phyloP scores from a whole-genome alignment of 2,888 invertebrate genomes.

The Volucella bombylans region DNA sequence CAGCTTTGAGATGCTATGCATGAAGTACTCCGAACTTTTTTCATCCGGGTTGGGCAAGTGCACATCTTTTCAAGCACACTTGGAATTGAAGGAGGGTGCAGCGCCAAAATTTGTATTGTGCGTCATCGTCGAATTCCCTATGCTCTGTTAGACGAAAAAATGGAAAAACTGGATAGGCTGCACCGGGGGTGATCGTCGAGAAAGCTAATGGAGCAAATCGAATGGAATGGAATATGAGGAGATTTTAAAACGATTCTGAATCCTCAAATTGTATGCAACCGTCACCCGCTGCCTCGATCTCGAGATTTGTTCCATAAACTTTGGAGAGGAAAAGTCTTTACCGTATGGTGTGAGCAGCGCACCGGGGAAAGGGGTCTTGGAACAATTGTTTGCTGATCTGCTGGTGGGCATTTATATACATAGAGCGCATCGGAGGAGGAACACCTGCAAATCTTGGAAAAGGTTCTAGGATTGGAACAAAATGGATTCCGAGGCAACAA shows the following conservation, averaged over 20 bases:
- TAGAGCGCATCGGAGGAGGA: no score
- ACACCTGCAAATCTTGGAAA: no score
- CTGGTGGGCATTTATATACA: no score
- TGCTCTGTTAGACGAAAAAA: conserved; percentile 3
- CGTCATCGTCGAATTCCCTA: conserved; percentile 27
- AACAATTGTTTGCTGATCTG: conserved; percentile 17
- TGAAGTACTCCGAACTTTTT: neutral
- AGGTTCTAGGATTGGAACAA: no score
- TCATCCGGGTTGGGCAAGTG: neutral
- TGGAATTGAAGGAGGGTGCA: conserved; percentile 17
- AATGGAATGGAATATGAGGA: neutral
- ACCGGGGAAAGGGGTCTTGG: conserved; percentile 8
- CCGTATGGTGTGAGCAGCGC: neutral
- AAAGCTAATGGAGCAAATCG: neutral
- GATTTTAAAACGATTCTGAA: neutral
- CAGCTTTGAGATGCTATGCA: no score
- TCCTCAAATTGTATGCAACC: neutral
- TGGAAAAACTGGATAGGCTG: neutral
- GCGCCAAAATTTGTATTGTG: conserved; percentile 12
- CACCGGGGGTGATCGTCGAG: no score
- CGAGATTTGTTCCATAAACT: no score
- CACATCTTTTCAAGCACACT: conserved; percentile 5
- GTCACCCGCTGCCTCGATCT: no score
- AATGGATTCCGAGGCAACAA: neutral
- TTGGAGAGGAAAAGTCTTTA: no score